phyloP scores from a whole-genome alignment of 1,140 invertebrate genomes.

The Stegodyphus mimosarum region DNA sequence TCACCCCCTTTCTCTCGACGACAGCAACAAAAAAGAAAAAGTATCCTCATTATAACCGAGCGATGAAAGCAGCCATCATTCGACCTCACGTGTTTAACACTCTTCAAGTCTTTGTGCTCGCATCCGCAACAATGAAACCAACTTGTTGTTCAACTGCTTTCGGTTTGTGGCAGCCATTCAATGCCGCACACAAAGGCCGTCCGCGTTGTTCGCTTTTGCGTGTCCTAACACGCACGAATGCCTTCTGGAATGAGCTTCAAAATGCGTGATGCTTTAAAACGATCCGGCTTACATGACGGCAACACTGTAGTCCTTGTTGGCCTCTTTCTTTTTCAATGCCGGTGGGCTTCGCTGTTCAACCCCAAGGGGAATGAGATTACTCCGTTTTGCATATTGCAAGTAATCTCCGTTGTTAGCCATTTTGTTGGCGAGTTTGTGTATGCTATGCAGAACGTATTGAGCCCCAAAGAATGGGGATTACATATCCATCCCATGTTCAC shows the following conservation, averaged over 20 bases:
- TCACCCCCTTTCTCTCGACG: neutral
- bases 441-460: slow-evolving; percentile 6
- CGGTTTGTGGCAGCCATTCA: neutral
- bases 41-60: slow-evolving; percentile 22
- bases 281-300: neutral
- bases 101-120: slow-evolving; percentile 40
- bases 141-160: slow-evolving; percentile 28
- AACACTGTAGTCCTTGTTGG: slow-evolving; percentile 18
- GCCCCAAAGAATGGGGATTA: slow-evolving; percentile 18
- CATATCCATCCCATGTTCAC: slow-evolving; percentile 28
- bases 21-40: slow-evolving; percentile 3
- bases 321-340: slow-evolving; percentile 12
- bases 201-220: slow-evolving; percentile 29
- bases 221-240: slow-evolving; percentile 16
- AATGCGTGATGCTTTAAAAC: slow-evolving; percentile 11
- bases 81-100: slow-evolving; percentile 44
- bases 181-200: slow-evolving; percentile 5
- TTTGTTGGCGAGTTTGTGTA: neutral
- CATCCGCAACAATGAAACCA: slow-evolving; percentile 32
- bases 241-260: slow-evolving; percentile 17
- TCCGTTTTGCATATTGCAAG: neutral
- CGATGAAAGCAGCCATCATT: slow-evolving; percentile 43
- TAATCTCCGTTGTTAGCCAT: slow-evolving; percentile 25
- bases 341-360: too few species aligned
- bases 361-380: slow-evolving; percentile 17